Conservation (phyloP, 2,888 invertebrate species). For the Invenusta paracnida region DNA sequence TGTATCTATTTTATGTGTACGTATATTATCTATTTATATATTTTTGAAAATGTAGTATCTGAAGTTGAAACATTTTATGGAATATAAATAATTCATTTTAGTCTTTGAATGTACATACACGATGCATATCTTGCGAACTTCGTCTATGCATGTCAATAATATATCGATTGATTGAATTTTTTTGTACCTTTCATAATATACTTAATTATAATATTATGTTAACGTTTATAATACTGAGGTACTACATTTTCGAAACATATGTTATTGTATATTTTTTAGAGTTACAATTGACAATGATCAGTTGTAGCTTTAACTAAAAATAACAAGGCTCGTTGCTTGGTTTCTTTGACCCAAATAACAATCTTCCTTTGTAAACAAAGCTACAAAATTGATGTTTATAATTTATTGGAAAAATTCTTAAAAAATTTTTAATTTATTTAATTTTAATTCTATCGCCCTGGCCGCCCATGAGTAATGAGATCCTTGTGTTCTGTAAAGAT, state of each 20-base stretch:
- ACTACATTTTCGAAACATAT: background rate
- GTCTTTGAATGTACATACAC: too few relatives aligned
- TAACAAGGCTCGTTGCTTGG: constrained; percentile 25
- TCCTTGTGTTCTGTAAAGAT: constrained; percentile 6
- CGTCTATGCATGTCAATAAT: too few relatives aligned
- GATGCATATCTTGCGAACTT: too few relatives aligned
- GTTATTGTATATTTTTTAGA: background rate
- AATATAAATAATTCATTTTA: too few relatives aligned
- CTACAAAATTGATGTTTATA: too few relatives aligned
- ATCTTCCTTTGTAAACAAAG: background rate
- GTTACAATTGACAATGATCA: background rate
- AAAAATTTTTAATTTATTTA: background rate
- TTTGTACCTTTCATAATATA: background rate
- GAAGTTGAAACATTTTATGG: too few relatives aligned
- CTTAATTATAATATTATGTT: background rate
- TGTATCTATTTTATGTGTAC: too few relatives aligned
- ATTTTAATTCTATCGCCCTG: background rate
- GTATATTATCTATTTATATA: too few relatives aligned
- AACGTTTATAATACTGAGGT: background rate
- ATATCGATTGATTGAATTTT: too few relatives aligned
- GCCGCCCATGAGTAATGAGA: background rate
- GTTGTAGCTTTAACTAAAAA: background rate
- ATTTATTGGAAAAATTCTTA: background rate
- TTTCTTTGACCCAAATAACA: background rate
- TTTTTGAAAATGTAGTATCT: too few relatives aligned